A percentile compares a stretch with the other conserved stretches of the same genome.
Conservation (phyloP, 2,797 vertebrate genomes). For the Bradypodion ventrale region DNA sequence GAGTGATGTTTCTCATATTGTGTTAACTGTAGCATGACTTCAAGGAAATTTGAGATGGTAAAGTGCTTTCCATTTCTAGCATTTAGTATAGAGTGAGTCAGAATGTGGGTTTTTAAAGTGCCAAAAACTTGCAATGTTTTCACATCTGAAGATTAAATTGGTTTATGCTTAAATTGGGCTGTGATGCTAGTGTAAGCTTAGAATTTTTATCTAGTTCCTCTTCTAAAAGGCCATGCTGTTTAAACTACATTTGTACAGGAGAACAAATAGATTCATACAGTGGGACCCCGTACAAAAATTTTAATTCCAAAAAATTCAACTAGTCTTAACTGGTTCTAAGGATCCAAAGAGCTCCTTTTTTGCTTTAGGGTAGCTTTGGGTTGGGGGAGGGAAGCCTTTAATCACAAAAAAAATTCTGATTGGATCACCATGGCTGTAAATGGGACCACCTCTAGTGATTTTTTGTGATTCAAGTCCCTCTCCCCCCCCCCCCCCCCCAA, state of each 20-base stretch:
- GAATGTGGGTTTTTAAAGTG: constrained; percentile 26
- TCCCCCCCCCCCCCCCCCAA: no score
- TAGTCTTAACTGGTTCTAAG: no score
- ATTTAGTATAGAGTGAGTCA: no score
- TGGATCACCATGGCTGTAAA: no score
- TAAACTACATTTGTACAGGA: not conserved
- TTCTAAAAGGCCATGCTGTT: not conserved
- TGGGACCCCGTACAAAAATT: no score
- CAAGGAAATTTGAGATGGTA: constrained; percentile 24
- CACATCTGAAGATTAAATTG: not conserved
- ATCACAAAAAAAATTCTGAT: no score
- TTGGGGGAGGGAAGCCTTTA: no score
- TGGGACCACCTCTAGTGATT: no score
- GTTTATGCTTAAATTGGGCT: not conserved
- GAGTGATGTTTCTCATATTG: not conserved
- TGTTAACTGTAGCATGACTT: not conserved
- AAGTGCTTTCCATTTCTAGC: constrained; percentile 34
- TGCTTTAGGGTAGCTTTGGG: no score
- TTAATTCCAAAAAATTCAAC: no score
- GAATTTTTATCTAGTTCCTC: not conserved
- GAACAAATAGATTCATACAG: not conserved
- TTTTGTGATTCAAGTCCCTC: no score
- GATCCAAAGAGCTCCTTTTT: no score
- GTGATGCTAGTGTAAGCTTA: not conserved
- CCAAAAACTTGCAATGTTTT: not conserved